Evolutionary conservation across 2,888 invertebrate genomes (phyloP), one percentile per base, ranked within the genome.

Genomic region (Mesoligia furuncula): DNA sequence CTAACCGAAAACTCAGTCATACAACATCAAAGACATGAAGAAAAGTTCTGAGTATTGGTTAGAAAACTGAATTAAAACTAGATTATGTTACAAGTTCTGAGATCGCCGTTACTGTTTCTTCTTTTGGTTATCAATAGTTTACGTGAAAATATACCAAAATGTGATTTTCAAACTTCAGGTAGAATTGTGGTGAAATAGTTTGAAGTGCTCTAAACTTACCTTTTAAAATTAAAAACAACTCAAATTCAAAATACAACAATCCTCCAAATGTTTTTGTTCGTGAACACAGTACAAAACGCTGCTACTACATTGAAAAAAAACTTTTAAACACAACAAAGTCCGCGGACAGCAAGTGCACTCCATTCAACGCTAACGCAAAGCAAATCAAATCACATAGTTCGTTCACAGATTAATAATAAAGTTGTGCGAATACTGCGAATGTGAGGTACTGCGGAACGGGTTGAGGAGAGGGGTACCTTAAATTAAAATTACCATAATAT

Each of bases 151-250:
- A 0, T 13, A 27, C 7, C n/a, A 75, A 71, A 84, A 68, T 66
- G 57, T 65, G 62, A 85, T 45, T 71, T 73, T 67, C 20, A 64
- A 84, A 85, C 59, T 77, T 73, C n/a, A 73, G 57, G 15, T 57
- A 68, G 11, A 59, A 73, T 27, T 27, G 36, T 84, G 74, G 17
- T 70, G 84, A 85, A 83, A 77, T 77, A 54, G 0, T 42, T 36
- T 15, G 9, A 13, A 15, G 51, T n/a, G 13, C 24, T 39, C 0
- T 39, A 20, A 24, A 70, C 78, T 78, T 70, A 84, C 85, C 78
- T 66, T n/a, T n/a, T 62, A 71, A 42, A 61, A 57, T 59, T 62
- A 70, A 81, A 76, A 71, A 54, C 54, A 57, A 59, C 13, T 59
- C 9, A 27, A 75, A 64, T 65, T 24, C 31, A 62, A 62, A 51